phyloP scores from a whole-genome alignment of 2,797 vertebrate species.

The Choloepus didactylus region DNA sequence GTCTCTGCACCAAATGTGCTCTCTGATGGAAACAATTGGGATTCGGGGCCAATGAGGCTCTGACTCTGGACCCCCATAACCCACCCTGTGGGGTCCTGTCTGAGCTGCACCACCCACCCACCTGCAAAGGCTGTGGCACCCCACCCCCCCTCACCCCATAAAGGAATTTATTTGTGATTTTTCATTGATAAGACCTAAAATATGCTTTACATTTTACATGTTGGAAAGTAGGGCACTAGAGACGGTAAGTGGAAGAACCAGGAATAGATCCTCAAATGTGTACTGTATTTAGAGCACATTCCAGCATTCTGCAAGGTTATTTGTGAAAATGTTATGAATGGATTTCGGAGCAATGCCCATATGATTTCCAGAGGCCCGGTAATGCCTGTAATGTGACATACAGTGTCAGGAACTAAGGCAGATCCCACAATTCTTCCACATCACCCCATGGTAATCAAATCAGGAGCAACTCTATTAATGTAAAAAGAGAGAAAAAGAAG shows the following conservation, averaged over 20 bases:
- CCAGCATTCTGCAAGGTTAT: background rate
- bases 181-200: background rate
- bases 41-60: background rate
- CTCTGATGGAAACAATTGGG: background rate
- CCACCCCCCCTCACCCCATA: background rate
- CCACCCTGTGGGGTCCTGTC: background rate
- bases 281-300: background rate
- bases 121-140: background rate
- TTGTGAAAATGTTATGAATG: background rate
- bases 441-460: background rate
- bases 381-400: background rate
- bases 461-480: background rate
- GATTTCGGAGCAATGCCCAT: background rate
- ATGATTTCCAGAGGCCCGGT: background rate
- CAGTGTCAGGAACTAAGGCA: background rate
- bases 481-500: background rate
- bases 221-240: background rate
- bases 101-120: background rate
- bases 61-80: background rate
- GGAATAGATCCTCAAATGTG: background rate
- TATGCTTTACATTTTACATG: background rate
- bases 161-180: background rate
- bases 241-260: background rate
- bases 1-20: background rate
- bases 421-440: background rate